A percentile compares a stretch with the other conserved stretches of the same genome.
Evolutionary conservation across 1,140 invertebrate species (phyloP).

Genomic region (Danaus plexippus): DNA sequence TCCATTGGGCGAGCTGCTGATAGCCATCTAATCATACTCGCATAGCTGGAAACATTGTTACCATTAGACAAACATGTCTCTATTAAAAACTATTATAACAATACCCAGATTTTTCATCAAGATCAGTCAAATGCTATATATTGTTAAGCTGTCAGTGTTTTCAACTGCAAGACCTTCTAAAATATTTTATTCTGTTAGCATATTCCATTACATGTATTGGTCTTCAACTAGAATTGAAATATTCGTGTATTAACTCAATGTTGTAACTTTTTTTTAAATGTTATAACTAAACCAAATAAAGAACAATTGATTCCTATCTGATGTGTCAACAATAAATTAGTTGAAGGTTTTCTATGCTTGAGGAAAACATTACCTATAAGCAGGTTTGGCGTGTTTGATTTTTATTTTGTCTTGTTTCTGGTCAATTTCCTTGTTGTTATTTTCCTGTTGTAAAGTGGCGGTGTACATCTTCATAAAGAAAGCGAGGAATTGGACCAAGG

Average conservation of each 20-base stretch:
- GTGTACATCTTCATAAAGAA: slow-evolving; percentile 65
- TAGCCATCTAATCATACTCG: slow-evolving; percentile 81
- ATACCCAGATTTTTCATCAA: too few relatives aligned
- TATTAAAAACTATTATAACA: too few relatives aligned
- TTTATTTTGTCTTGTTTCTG: slow-evolving; percentile 60
- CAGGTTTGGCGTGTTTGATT: slow-evolving; percentile 65
- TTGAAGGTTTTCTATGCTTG: slow-evolving; percentile 23
- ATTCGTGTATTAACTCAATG: too few relatives aligned
- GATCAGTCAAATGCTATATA: too few relatives aligned
- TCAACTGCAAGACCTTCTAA: too few relatives aligned
- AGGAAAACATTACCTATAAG: slow-evolving; percentile 62
- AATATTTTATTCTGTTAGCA: too few relatives aligned
- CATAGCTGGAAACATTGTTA: slow-evolving; percentile 73
- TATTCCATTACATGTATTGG: too few relatives aligned
- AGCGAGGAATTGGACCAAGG: slow-evolving; percentile 60
- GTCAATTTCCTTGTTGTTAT: slow-evolving; percentile 63
- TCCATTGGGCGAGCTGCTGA: slow-evolving; percentile 79
- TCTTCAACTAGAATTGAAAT: too few relatives aligned
- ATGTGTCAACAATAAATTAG: slow-evolving; percentile 28
- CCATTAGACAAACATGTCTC: too few relatives aligned
- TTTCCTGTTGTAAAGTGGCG: slow-evolving; percentile 57
- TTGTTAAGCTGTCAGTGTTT: too few relatives aligned
- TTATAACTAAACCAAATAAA: slow-evolving; percentile 7
- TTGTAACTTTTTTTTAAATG: slow-evolving; percentile 5
- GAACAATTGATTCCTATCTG: slow-evolving; percentile 6